Percentiles rank a stretch among this genome's conserved stretches.
Conservation (phyloP, 1,140 invertebrate genomes). For the Habropoda laboriosa region DNA sequence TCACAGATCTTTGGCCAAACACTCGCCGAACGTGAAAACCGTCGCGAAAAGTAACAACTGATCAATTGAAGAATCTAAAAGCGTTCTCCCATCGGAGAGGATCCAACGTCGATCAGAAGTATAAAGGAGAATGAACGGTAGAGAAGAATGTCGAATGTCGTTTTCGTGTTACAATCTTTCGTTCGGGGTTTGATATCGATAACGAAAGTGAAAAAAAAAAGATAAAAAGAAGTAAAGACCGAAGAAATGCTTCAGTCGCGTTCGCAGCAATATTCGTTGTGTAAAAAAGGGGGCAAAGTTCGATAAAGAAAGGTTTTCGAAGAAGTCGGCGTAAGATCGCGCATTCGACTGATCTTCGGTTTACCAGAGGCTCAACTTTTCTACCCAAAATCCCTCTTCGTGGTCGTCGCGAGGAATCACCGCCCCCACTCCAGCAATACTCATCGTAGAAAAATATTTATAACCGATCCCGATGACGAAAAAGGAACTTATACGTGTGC, state of each 20-base stretch:
- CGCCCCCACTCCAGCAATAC: constrained; percentile 60
- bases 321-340: constrained; percentile 66
- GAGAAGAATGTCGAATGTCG: too few species aligned
- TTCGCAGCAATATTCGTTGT: neutral
- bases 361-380: constrained; percentile 77
- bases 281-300: neutral
- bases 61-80: constrained; percentile 24
- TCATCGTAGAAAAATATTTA: constrained; percentile 79
- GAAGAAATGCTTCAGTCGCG: constrained; percentile 24
- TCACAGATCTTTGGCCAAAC: neutral
- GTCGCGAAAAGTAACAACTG: neutral
- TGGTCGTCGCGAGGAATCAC: constrained; percentile 27
- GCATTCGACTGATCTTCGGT: constrained; percentile 70
- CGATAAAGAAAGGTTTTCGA: constrained; percentile 36
- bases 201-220: constrained; percentile 15
- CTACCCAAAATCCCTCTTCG: constrained; percentile 72
- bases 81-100: neutral
- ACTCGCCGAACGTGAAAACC: neutral
- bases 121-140: neutral
- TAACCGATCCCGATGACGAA: constrained; percentile 72
- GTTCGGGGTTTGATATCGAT: neutral
- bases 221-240: too few species aligned
- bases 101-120: neutral
- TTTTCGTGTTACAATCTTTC: neutral
- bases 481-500: constrained; percentile 14